Conservation (phyloP, 2,113 vertebrate species). For the Antidorcas marsupialis region DNA sequence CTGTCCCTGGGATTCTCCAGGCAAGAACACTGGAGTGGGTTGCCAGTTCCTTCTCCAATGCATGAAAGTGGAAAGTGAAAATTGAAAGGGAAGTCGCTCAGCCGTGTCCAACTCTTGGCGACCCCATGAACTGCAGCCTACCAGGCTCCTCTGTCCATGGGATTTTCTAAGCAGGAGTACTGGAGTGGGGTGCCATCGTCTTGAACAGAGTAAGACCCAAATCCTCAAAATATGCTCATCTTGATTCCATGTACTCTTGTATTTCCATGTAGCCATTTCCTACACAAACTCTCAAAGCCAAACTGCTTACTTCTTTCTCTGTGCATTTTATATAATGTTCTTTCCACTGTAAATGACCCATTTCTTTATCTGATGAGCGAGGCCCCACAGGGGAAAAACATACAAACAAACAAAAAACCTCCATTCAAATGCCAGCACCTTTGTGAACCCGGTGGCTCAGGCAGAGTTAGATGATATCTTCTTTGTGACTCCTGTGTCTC, state of each 20-base stretch:
- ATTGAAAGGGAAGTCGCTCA: too few species aligned
- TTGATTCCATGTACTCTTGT: not conserved
- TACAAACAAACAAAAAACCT: not conserved
- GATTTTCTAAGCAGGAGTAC: too few species aligned
- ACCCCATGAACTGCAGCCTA: too few species aligned
- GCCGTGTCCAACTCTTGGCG: fast-evolving
- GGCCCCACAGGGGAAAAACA: not conserved
- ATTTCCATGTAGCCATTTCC: not conserved
- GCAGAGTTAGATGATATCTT: not conserved
- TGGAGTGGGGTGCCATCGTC: too few species aligned
- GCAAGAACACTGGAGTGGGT: too few species aligned
- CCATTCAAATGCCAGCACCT: not conserved
- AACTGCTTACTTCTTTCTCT: not conserved
- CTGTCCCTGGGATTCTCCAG: too few species aligned
- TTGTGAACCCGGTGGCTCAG: not conserved
- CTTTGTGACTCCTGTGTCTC: not conserved
- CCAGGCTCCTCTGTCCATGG: too few species aligned
- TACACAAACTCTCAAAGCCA: not conserved
- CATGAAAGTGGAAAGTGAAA: too few species aligned
- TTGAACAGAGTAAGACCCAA: not conserved
- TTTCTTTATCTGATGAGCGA: not conserved
- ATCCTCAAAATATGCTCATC: not conserved
- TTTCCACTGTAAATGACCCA: not conserved
- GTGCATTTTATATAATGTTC: not conserved
- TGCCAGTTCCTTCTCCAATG: too few species aligned